A percentile compares a stretch with the other conserved stretches of the same genome.
These are phyloP conservation scores for Nephrotoma flavescens DNA, from an alignment of 2,888 invertebrate genomes.

Conservation along the genomic window DNA sequence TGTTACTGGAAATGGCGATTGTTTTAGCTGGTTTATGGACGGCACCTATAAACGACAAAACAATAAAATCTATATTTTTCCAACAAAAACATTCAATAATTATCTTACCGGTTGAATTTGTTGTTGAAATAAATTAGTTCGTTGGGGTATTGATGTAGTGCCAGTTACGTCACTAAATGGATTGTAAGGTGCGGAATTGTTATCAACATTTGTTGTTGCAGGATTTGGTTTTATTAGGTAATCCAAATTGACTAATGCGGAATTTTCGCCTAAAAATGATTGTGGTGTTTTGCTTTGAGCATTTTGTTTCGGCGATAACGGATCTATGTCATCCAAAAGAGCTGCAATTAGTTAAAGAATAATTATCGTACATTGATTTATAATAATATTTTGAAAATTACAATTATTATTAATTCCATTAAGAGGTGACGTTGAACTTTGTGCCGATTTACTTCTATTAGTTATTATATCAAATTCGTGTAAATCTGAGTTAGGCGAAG, in stretches of 20 bases:
- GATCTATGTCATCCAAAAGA: conserved; percentile 31
- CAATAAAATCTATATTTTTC: not conserved
- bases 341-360: conserved; percentile 16
- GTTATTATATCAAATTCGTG: conserved; percentile 81
- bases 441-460: conserved; percentile 46
- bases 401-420: conserved; percentile 29
- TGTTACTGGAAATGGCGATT: conserved; percentile 30
- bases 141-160: conserved; percentile 21
- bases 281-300: conserved; percentile 66
- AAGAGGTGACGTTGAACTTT: conserved; percentile 18
- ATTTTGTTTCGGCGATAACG: conserved; percentile 24
- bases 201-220: conserved; percentile 13
- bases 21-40: conserved; percentile 34
- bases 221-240: conserved; percentile 63
- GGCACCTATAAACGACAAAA: conserved; percentile 23
- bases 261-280: conserved; percentile 93
- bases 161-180: conserved; percentile 28
- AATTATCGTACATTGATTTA: not conserved
- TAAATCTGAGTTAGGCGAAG: conserved; percentile 49
- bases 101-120: conserved; percentile 29
- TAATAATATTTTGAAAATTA: conserved; percentile 11
- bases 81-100: not conserved
- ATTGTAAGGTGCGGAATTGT: conserved; percentile 28
- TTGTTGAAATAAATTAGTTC: conserved; percentile 44
- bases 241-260: conserved; percentile 92